Percentiles rank a stretch among this genome's conserved stretches.
Evolutionary conservation across 35 echinoderm and acorn worm species (phyloP).

Genomic region (Hemicentrotus pulcherrimus): DNA sequence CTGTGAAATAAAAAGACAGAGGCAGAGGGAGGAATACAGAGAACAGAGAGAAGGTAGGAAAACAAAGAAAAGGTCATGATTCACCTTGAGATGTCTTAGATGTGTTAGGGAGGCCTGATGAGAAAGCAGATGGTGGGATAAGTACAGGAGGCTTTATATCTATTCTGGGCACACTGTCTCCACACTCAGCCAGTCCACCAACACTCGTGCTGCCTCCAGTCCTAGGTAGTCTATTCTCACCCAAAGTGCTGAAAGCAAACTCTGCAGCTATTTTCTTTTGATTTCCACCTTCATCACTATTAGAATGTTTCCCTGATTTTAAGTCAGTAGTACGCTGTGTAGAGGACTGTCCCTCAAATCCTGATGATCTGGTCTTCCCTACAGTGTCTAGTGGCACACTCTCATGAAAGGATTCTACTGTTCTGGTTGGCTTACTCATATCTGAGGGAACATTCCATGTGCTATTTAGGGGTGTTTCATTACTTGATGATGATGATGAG

Average conservation of each 20-base stretch:
- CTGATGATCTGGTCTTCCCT: not conserved
- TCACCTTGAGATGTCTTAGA: not conserved
- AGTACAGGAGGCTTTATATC: constrained; percentile 5
- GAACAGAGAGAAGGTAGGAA: not conserved
- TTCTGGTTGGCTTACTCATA: not conserved
- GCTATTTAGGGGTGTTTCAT: not conserved
- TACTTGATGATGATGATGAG: not conserved
- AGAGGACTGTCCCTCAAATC: not conserved
- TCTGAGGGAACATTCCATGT: not conserved
- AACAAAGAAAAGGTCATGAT: not conserved
- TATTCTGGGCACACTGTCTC: not conserved
- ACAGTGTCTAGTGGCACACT: not conserved
- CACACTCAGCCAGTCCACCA: not conserved
- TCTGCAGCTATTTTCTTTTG: not conserved
- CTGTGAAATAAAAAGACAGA: not conserved
- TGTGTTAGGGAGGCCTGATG: not conserved
- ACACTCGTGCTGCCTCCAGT: not conserved
- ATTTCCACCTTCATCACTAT: not conserved
- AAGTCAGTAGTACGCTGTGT: not conserved
- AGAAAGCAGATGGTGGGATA: constrained; percentile 34
- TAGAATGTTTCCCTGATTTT: not conserved
- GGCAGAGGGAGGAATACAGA: not conserved
- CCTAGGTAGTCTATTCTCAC: not conserved
- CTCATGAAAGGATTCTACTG: not conserved
- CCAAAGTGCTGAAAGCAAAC: not conserved